Evolutionary conservation across 2,888 invertebrate genomes (phyloP), one percentile per base, ranked within the genome.

Genomic region (Ethmia dodecea): DNA sequence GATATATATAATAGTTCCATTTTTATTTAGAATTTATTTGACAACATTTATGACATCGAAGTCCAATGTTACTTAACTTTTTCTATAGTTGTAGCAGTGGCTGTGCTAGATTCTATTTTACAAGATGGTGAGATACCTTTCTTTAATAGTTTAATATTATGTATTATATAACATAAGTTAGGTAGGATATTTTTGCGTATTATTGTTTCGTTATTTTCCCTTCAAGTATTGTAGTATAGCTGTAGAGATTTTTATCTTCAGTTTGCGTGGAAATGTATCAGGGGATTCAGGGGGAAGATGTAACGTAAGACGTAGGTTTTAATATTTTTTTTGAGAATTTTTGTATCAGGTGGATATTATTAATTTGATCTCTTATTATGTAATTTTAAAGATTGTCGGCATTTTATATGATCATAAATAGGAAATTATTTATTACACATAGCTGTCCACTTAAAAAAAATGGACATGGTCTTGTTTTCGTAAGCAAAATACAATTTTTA

Each of bases 11-110:
- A n/a, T n/a, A n/a, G n/a, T n/a, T n/a, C n/a, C n/a, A n/a, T n/a
- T n/a, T n/a, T n/a, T n/a, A n/a, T 18, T 5, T 18, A 18, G 18
- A 8, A 8, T 18, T 5, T 18, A 18, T 18, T 5, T 8, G 5
- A 8, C 18, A 5, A 18, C 5, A 8, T 18, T 18, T 31, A 16
- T 13, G 39, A 47, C 42, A 52, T 47, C 45, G 39, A 55, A 58
- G 54, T 52, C 59, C 55, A 62, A 59, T 64, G 69, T 67, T 67
- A 65, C 66, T 59, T 52, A 53, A 54, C 49, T 52, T 33, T 36
- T n/a, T n/a, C 43, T 45, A 52, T 45, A 51, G 44, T 52, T 49
- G 62, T 70, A 64, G 53, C 59, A 61, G 53, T 53, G 66, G 69
- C 67, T 69, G 65, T 67, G 67, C 43, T 38, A 28, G 29, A 22